These are phyloP conservation scores for Drosophila athabasca DNA, from an alignment of 1,140 invertebrate genomes.

Conservation along the genomic window DNA sequence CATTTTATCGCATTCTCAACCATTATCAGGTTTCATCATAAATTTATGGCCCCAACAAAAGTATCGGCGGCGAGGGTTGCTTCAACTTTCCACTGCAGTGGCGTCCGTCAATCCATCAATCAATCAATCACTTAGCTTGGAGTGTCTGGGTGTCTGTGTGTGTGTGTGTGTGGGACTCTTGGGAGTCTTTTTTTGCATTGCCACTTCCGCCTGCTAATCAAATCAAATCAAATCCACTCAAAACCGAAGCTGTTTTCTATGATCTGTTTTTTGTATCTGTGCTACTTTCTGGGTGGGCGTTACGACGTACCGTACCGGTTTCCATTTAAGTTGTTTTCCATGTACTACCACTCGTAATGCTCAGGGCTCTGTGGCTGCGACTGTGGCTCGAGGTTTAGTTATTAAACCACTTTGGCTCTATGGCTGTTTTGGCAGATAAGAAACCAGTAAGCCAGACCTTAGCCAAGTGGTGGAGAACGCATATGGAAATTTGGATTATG, in stretches of 20 bases:
- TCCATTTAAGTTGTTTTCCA: slow-evolving; percentile 63
- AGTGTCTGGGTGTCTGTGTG: slow-evolving; percentile 17
- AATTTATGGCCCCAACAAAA: slow-evolving; percentile 4
- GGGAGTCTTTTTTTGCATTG: slow-evolving; percentile 9
- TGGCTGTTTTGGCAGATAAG: slow-evolving; percentile 10
- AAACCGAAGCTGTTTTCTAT: slow-evolving; percentile 41
- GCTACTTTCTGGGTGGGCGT: slow-evolving; percentile 47
- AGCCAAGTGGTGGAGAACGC: slow-evolving; percentile 9
- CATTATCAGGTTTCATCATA: slow-evolving; percentile 29
- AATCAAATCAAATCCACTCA: slow-evolving; percentile 30
- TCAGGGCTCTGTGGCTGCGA: slow-evolving; percentile 8
- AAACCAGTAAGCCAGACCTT: slow-evolving; percentile 41
- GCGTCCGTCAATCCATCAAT: slow-evolving; percentile 20
- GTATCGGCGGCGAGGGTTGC: neutral
- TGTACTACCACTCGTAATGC: slow-evolving; percentile 45
- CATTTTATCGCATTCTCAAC: slow-evolving; percentile 19
- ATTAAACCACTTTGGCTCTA: slow-evolving; percentile 17
- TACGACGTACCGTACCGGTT: slow-evolving; percentile 57
- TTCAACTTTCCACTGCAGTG: slow-evolving; percentile 14
- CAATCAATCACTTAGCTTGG: slow-evolving; percentile 11
- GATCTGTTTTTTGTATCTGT: slow-evolving; percentile 26
- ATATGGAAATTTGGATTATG: too few species aligned
- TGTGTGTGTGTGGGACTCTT: slow-evolving; percentile 57
- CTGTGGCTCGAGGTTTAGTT: slow-evolving; percentile 21
- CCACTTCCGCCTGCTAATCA: slow-evolving; percentile 75